Evolutionary conservation across 2,888 invertebrate genomes (phyloP), one percentile per base, ranked within the genome.

Genomic region (Bedellia somnulentella): DNA sequence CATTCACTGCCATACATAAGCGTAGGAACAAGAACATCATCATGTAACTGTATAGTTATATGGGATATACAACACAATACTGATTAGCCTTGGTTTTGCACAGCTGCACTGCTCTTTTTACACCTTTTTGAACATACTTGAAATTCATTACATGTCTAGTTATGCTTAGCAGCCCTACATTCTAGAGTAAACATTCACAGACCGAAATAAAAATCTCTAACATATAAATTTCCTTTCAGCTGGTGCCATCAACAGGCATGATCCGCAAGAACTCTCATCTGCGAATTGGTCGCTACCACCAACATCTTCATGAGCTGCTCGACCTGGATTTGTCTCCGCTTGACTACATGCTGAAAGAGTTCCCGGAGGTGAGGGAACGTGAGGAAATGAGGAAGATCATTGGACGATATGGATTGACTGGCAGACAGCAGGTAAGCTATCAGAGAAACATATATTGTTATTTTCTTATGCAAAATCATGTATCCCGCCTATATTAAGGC

Each of bases 351-450:
- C 86, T 98, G 90, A 87, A 86, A 51, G 83, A 88, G 45, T 99
- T 95, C 66, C 98, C 99, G 0, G 93, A 92, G 8, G 89, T 99
- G 5, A 95, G 97, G 47, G 99, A 99, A 62, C 85, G 90, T 15
- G 99, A 99, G 67, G 98, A 97, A 63, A 98, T 99, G 98, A 80
- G 99, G 34, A 96, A 95, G 70, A 98, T 99, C 44, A 95, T 99
- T 47, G 99, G 99, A 1, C 83, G 98, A 33, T 99, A 97, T 57
- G 99, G 99, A 2, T 79, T 99, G 27, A 93, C 98, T 1, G 99
- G 99, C 4, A 82, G 95, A 36, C 97, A 99, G 53, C 95, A 96
- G 79, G 92, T 90, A 42, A 49, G 53, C 31, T n/a, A 15, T 12
- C 16, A 8, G 60, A 1, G 59, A 63, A 36, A 18, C 24, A 22